phyloP scores from a whole-genome alignment of 2,113 vertebrate genomes.

The Tringa solitaria region DNA sequence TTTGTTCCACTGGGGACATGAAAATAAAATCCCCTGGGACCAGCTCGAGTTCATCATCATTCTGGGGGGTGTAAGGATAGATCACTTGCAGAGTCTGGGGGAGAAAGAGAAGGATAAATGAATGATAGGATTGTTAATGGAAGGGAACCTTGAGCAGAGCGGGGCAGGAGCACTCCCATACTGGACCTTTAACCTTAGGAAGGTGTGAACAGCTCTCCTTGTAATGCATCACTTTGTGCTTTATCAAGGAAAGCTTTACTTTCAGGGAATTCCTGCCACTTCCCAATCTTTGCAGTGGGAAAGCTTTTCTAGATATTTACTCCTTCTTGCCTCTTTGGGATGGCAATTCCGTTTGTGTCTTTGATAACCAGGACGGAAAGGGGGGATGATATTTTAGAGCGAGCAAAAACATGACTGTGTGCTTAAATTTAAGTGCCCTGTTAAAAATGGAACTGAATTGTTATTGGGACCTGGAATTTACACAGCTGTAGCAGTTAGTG shows the following conservation, averaged over 20 bases:
- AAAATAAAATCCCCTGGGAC: slow-evolving; percentile 93
- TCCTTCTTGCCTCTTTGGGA: background rate
- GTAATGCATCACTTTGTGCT: background rate
- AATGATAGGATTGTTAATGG: background rate
- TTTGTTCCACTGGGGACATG: slow-evolving; percentile 92
- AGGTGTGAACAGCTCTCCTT: background rate
- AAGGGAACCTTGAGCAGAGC: background rate
- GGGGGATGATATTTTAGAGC: background rate
- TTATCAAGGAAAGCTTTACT: background rate
- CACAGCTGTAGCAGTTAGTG: background rate
- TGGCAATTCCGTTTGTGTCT: background rate
- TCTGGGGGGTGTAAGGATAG: slow-evolving; percentile 95
- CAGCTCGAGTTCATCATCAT: slow-evolving; percentile 95
- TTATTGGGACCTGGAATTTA: background rate
- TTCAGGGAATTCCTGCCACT: background rate
- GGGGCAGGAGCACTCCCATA: background rate
- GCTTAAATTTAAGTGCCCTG: background rate
- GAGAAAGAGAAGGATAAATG: background rate
- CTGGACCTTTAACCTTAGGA: background rate
- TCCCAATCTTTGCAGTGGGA: background rate
- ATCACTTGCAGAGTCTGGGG: slow-evolving; percentile 92
- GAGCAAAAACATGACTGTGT: rapidly evolving
- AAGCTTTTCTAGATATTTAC: background rate
- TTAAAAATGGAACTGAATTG: background rate
- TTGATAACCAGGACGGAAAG: background rate